Base-by-base conservation (phyloP, 1,140 invertebrate species). In the Bilobella aurantiaca region DNA sequence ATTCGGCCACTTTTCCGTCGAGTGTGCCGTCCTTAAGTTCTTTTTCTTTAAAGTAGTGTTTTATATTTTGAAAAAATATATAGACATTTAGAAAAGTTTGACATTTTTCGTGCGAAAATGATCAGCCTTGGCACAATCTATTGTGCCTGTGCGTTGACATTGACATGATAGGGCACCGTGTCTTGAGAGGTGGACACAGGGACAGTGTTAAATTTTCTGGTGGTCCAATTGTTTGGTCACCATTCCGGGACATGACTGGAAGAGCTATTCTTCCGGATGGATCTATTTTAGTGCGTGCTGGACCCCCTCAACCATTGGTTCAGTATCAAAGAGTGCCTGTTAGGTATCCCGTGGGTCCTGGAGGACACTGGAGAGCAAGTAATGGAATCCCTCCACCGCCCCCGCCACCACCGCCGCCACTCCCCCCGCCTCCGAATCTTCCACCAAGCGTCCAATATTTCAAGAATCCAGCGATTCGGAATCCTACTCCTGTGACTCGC, bases 351-450 rank as follows among this genome's bases (percentile, higher is more conserved):
- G n/a, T n/a, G n/a, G n/a, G n/a, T n/a, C n/a, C n/a, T n/a, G n/a
- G n/a, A n/a, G n/a, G n/a, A n/a, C 34, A 42, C 8, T 42, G 34
- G 53, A 53, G 47, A 32, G 8, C 8, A 18, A 42, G 34, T 42
- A 8, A 42, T 8, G 34, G 34, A 42, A 42, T 59, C 16, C 23
- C 49, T 12, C 31, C 30, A 16, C 31, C 32, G 25, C 46, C 49
- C 8, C 58, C 60, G 18, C 47, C 59, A 1, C 65, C 63, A n/a
- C 65, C 63, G 12, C 65, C 65, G 34, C 66, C 34, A 1, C 61
- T 64, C 5, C 53, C 64, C 5, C 42, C 49, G 37, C 47, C 53
- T 18, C 8, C 18, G 8, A 42, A 18, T 12, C 34, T 12, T 18
- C 34, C 34, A 12, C 34, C n/a, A n/a, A n/a, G n/a, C n/a, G n/a